These are phyloP conservation scores for Heliconius charithonia DNA, from an alignment of 2,888 invertebrate genomes.

Conservation along the genomic window DNA sequence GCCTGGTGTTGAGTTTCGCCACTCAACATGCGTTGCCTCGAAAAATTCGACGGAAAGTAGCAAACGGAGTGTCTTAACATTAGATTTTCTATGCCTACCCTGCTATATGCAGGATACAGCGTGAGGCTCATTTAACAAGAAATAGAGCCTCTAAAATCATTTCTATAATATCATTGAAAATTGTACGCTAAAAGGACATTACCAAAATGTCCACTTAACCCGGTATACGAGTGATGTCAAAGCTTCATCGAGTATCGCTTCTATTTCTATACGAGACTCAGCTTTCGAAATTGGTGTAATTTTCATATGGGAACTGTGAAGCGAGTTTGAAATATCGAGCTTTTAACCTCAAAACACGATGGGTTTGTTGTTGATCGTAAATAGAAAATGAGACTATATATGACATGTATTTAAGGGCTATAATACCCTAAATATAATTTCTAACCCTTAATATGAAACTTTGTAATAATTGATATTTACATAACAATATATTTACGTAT, in stretches of 20 bases:
- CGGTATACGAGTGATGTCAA: conserved; percentile 1
- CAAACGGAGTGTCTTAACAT: neutral
- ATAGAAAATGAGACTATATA: neutral
- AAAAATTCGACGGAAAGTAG: too few relatives aligned
- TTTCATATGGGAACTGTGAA: conserved; percentile 16
- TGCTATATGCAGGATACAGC: neutral
- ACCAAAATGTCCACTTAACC: conserved; percentile 18
- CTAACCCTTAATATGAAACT: neutral
- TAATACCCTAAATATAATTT: neutral
- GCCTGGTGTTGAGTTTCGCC: too few relatives aligned
- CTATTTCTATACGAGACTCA: conserved; percentile 23
- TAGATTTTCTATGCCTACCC: neutral
- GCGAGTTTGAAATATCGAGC: conserved; percentile 9
- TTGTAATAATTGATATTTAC: conserved; percentile 12
- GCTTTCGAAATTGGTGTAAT: conserved; percentile 6
- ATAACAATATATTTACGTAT: conserved; percentile 10
- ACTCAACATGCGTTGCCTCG: too few relatives aligned
- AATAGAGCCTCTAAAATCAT: neutral
- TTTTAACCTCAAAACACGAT: conserved; percentile 16
- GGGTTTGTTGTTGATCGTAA: neutral
- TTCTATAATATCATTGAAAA: neutral
- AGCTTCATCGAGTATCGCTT: neutral
- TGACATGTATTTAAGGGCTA: neutral
- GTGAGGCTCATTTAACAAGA: neutral
- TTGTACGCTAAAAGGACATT: neutral